phyloP scores from a whole-genome alignment of 37 sponge, comb jelly and placozoan genomes.

The Halichondria panicea region DNA sequence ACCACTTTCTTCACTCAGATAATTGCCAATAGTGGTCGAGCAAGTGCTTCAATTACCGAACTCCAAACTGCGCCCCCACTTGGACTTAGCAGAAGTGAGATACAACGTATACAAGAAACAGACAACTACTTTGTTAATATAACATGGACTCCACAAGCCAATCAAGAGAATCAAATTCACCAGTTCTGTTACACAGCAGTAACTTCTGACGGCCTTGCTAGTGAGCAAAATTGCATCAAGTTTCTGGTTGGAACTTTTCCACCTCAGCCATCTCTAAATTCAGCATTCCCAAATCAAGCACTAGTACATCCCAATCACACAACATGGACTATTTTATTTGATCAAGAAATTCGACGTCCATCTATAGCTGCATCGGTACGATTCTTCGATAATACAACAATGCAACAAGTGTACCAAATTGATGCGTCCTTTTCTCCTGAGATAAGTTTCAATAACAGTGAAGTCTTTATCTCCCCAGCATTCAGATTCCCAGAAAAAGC shows the following conservation, averaged over 20 bases:
- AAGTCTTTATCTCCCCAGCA: constrained; percentile 20
- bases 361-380: not conserved
- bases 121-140: constrained; percentile 24
- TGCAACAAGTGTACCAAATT: constrained; percentile 8
- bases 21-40: constrained; percentile 23
- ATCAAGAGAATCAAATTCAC: constrained; percentile 20
- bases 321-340: constrained; percentile 24
- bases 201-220: constrained; percentile 22
- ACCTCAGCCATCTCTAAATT: constrained; percentile 2
- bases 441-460: constrained; percentile 13
- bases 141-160: constrained; percentile 21
- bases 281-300: constrained; percentile 2
- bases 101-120: not conserved
- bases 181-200: constrained; percentile 28
- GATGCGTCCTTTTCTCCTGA: constrained; percentile 31
- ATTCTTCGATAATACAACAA: constrained; percentile 2
- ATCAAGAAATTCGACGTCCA: constrained; percentile 23
- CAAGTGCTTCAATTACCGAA: constrained; percentile 17
- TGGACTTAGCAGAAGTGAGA: constrained; percentile 1
- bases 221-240: constrained; percentile 24
- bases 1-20: constrained; percentile 16
- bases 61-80: constrained; percentile 26
- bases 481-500: constrained; percentile 22
- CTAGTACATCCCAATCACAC: constrained; percentile 29
- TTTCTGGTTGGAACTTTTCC: constrained; percentile 15